phyloP scores from a whole-genome alignment of 2,888 invertebrate species.

The Carterocephalus palaemon region DNA sequence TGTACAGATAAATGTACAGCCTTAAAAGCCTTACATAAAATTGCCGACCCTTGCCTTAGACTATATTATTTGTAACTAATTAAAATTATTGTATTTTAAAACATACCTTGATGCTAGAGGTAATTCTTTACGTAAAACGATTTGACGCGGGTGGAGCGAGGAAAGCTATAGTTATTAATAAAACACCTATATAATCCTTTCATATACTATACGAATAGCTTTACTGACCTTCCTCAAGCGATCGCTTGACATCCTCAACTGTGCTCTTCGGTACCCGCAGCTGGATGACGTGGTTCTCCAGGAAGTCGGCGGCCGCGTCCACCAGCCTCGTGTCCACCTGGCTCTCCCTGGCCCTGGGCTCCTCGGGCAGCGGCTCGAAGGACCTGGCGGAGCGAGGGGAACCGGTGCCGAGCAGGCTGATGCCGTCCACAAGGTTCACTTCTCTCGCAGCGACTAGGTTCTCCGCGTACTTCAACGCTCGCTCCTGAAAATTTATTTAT shows the following conservation, averaged over 20 bases:
- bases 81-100: too few relatives aligned
- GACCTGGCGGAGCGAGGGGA: slow-evolving; percentile 78
- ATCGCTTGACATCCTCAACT: slow-evolving; percentile 85
- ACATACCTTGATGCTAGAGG: too few relatives aligned
- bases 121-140: too few relatives aligned
- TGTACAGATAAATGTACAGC: too few relatives aligned
- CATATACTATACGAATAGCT: too few relatives aligned
- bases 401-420: slow-evolving; percentile 73
- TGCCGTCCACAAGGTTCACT: slow-evolving; percentile 79
- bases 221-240: slow-evolving; percentile 87
- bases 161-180: too few relatives aligned
- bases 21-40: too few relatives aligned
- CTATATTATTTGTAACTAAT: too few relatives aligned
- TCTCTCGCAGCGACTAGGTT: slow-evolving; percentile 72
- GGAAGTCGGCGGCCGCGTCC: slow-evolving; percentile 86
- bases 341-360: slow-evolving; percentile 84
- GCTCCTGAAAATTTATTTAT: slow-evolving; percentile 74
- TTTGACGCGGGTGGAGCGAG: too few relatives aligned
- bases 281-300: slow-evolving; percentile 89
- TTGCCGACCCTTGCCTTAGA: too few relatives aligned
- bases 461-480: slow-evolving; percentile 84
- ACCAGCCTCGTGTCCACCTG: slow-evolving; percentile 85
- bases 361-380: slow-evolving; percentile 83
- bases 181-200: too few relatives aligned
- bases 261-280: slow-evolving; percentile 87